These are phyloP conservation scores for Automeris io DNA, from an alignment of 2,888 invertebrate genomes.

Conservation along the genomic window DNA sequence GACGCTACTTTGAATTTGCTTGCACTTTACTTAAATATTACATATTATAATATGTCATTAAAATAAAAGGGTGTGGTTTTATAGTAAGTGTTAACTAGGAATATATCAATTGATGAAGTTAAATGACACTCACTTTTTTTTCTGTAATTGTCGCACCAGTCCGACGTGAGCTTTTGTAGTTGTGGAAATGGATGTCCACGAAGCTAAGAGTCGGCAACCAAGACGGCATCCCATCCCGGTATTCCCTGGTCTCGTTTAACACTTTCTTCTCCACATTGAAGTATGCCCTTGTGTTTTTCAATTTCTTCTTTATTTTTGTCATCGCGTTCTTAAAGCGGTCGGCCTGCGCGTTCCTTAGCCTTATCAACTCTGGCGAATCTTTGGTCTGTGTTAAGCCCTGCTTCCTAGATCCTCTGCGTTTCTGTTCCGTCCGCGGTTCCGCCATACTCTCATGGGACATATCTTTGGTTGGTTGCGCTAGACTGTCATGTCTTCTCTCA, in stretches of 20 bases:
- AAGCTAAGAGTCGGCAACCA: constrained; percentile 67
- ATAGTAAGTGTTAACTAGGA: too few relatives aligned
- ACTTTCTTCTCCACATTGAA: constrained; percentile 47
- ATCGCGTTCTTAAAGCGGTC: constrained; percentile 50
- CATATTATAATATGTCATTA: too few relatives aligned
- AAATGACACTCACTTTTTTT: constrained; percentile 47
- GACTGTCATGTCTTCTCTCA: constrained; percentile 37
- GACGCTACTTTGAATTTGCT: too few relatives aligned
- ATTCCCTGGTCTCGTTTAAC: constrained; percentile 49
- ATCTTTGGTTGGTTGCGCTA: constrained; percentile 39
- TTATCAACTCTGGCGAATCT: constrained; percentile 32
- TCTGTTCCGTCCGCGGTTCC: constrained; percentile 28
- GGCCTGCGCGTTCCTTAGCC: constrained; percentile 33
- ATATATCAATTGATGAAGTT: not conserved
- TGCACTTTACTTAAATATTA: too few relatives aligned
- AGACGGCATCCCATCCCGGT: constrained; percentile 54
- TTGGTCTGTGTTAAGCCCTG: constrained; percentile 35
- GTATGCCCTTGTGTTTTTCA: constrained; percentile 51
- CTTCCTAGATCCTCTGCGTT: constrained; percentile 18
- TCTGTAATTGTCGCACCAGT: constrained; percentile 42
- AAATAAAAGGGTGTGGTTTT: too few relatives aligned
- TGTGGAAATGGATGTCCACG: constrained; percentile 56
- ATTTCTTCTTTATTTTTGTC: constrained; percentile 51
- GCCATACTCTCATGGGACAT: constrained; percentile 19
- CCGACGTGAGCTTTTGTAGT: constrained; percentile 36